These are phyloP conservation scores for Rhopalosiphum maidis DNA, from an alignment of 1,140 invertebrate genomes.

Conservation along the genomic window DNA sequence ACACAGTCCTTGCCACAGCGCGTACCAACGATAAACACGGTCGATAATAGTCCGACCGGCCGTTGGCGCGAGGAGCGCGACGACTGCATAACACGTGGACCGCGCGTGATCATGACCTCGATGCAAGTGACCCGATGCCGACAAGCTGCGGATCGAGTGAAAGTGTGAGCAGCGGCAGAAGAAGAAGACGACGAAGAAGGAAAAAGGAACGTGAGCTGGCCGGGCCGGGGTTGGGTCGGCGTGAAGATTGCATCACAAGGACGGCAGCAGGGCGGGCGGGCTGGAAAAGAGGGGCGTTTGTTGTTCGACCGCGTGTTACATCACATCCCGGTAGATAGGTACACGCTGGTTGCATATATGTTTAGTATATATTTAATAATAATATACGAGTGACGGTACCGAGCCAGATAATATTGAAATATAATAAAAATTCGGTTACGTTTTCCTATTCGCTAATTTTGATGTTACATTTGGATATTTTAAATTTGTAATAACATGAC, in stretches of 20 bases:
- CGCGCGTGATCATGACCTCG: conserved; percentile 44
- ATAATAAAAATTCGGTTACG: neutral
- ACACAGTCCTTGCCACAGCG: neutral
- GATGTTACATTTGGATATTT: too few relatives aligned
- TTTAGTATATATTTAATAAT: neutral
- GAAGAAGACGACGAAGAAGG: neutral
- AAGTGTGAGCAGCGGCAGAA: neutral
- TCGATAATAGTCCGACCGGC: neutral
- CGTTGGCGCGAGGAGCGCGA: neutral
- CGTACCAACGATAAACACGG: neutral
- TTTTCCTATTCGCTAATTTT: neutral
- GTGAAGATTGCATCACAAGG: neutral
- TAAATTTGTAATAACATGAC: neutral
- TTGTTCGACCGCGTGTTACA: conserved; percentile 28
- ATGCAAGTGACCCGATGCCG: conserved; percentile 28
- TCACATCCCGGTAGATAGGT: neutral
- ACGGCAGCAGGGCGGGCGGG: neutral
- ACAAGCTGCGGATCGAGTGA: neutral
- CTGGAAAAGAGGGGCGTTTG: conserved; percentile 29
- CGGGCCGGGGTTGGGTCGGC: conserved; percentile 27
- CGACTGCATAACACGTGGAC: neutral
- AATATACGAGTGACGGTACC: neutral
- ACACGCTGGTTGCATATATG: neutral
- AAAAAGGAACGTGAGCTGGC: conserved; percentile 40
- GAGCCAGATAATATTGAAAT: neutral